phyloP scores from a whole-genome alignment of 2,888 invertebrate genomes.

The Sinotaia quadrata region DNA sequence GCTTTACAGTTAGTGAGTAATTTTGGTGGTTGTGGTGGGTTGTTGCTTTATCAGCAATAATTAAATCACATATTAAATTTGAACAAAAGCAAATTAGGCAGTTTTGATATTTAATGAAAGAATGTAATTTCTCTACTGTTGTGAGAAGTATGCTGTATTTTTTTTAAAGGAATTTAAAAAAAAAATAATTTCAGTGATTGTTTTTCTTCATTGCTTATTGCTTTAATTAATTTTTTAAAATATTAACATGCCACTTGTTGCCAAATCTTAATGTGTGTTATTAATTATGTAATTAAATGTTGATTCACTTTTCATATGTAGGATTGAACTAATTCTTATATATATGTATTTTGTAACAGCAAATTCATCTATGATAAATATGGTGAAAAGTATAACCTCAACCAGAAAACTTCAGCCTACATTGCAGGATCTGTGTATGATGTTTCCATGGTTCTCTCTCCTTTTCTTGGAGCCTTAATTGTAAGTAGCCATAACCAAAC shows the following conservation, averaged over 20 bases:
- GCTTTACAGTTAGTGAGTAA: too few species aligned
- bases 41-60: too few species aligned
- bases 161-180: too few species aligned
- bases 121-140: too few species aligned
- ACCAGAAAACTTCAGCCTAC: slow-evolving; percentile 61
- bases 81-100: too few species aligned
- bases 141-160: too few species aligned
- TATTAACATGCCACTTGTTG: neutral
- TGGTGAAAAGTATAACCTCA: slow-evolving; percentile 59
- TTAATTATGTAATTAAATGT: neutral
- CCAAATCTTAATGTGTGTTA: neutral
- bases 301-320: too few species aligned
- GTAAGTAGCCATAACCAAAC: slow-evolving; percentile 60
- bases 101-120: too few species aligned
- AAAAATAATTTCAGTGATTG: too few species aligned
- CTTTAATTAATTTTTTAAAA: neutral
- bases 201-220: neutral
- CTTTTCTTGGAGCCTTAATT: slow-evolving; percentile 71
- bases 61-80: too few species aligned
- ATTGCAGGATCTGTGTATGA: slow-evolving; percentile 72
- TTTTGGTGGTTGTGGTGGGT: too few species aligned
- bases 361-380: slow-evolving; percentile 71
- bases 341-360: slow-evolving; percentile 46
- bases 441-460: slow-evolving; percentile 71
- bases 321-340: slow-evolving; percentile 1